phyloP scores from a whole-genome alignment of 2,888 invertebrate species.

The Heteromyza rotundicornis region DNA sequence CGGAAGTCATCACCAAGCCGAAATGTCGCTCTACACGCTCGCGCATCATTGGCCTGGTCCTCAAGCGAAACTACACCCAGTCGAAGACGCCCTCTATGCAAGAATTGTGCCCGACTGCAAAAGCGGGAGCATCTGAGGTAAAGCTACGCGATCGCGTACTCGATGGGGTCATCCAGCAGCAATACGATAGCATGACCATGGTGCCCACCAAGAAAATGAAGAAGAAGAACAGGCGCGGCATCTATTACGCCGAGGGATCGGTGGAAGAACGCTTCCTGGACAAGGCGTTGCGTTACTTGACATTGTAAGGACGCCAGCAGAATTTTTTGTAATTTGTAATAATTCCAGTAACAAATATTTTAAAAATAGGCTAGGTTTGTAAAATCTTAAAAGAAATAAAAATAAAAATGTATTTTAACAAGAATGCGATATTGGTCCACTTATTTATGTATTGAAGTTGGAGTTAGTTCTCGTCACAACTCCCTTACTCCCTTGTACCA shows the following conservation, averaged over 20 bases:
- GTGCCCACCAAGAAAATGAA: conserved; percentile 16
- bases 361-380: too few species aligned
- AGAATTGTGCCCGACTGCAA: conserved; percentile 18
- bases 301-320: conserved; percentile 48
- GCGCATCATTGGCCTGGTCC: conserved; percentile 46
- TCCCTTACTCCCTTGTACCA: too few species aligned
- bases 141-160: conserved; percentile 35
- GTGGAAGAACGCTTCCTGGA: conserved; percentile 44
- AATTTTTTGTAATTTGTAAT: too few species aligned
- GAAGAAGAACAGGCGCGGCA: conserved; percentile 2
- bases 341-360: too few species aligned
- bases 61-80: conserved; percentile 43
- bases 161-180: conserved; percentile 27
- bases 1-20: conserved; percentile 27
- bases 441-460: too few species aligned
- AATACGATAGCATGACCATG: conserved; percentile 23
- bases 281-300: conserved; percentile 51
- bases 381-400: too few species aligned
- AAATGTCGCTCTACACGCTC: conserved; percentile 40
- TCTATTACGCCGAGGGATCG: conserved; percentile 20
- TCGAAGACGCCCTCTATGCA: conserved; percentile 9
- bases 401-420: too few species aligned
- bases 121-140: background rate
- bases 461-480: too few species aligned
- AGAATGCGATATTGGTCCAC: too few species aligned